Evolutionary conservation across 1,140 invertebrate species (phyloP), one percentile per base, ranked within the genome.

Genomic region (Drosophila punjabiensis): DNA sequence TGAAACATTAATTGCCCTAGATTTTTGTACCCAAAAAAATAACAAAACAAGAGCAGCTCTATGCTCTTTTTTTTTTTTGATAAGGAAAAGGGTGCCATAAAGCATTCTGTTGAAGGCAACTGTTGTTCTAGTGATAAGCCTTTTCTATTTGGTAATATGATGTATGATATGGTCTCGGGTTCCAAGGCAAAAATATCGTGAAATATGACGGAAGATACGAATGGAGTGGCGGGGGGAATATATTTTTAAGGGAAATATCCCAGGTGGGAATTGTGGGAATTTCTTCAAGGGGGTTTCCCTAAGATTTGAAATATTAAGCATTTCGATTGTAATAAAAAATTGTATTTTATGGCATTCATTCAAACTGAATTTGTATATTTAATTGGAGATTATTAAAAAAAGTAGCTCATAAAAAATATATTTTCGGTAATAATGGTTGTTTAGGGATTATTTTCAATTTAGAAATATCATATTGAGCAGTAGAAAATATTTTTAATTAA

Each of bases 1-100:
- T 74, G 37, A 74, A 74, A 37, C 69, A 53, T 43, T 61, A 74
- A 74, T 74, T 74, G 70, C 45, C 68, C 70, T 43, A 74, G 68
- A 74, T 74, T 74, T 71, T 71, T 8, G 55, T 58, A 16, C 61
- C 45, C 67, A 13, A 50, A 50, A 39, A 30, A 67, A 66, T n/a
- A n/a, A 24, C 45, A 33, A 71, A 52, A 60, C 64, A 60, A 67
- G 28, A 61, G 8, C 30, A n/a, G 28, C 28, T 33, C n/a, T 32
- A 0, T 53, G 28, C 50, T 53, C 1, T 32, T n/a, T 30, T 28
- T 20, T 20, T n/a, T 4, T 13, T 33, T 28, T 43, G 70, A 74
- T 73, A 71, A 56, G 64, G 11, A n/a, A 16, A 6, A 58, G 43
- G 68, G 55, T 45, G 55, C 37, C 69, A 73, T 74, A 74, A 73